Evolutionary conservation across 2,797 vertebrate species (phyloP).

Genomic region (Acrossocheilus fasciatus): DNA sequence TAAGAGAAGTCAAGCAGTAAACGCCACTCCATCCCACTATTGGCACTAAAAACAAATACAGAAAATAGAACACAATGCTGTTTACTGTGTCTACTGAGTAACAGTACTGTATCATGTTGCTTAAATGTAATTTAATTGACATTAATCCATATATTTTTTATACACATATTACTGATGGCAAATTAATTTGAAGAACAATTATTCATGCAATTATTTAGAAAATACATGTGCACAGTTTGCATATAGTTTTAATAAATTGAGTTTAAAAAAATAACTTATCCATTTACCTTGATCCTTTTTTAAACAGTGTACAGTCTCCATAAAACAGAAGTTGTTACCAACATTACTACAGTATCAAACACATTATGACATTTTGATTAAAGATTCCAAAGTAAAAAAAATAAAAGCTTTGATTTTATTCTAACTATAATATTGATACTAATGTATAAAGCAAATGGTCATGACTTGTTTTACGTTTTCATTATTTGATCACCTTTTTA

Average conservation of each 20-base stretch:
- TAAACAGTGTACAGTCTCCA: background rate
- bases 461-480: background rate
- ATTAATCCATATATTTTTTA: background rate
- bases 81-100: background rate
- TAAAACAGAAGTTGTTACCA: background rate
- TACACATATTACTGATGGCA: background rate
- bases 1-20: background rate
- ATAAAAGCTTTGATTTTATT: background rate
- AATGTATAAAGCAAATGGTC: background rate
- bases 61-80: background rate
- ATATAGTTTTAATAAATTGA: background rate
- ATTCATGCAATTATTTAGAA: background rate
- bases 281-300: no score
- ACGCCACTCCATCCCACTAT: conserved; percentile 32
- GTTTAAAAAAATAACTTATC: no score
- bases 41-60: conserved; percentile 35
- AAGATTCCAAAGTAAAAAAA: background rate
- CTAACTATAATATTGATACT: background rate
- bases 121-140: background rate
- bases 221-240: background rate
- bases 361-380: background rate
- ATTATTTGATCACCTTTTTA: background rate
- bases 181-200: background rate
- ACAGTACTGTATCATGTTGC: background rate
- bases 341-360: background rate